A percentile compares a stretch with the other conserved stretches of the same genome.
These are phyloP conservation scores for Cistogaster globosa DNA, from an alignment of 2,888 invertebrate genomes.

Conservation along the genomic window DNA sequence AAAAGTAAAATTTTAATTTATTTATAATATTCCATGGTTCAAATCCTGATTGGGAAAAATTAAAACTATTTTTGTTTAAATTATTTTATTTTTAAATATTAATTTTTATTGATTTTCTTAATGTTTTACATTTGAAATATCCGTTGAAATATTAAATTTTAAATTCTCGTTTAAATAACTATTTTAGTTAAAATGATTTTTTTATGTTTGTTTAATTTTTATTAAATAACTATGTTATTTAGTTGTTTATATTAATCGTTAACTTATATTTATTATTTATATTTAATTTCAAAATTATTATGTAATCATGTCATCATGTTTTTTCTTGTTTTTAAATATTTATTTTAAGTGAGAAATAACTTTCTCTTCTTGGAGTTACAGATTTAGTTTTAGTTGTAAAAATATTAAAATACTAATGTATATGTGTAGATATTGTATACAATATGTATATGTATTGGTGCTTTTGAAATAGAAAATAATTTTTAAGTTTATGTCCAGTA, in stretches of 20 bases:
- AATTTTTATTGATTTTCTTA: slow-evolving; percentile 33
- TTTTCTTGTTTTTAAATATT: background rate
- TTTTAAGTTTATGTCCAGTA: background rate
- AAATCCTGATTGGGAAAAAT: too few relatives aligned
- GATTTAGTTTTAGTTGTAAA: slow-evolving; percentile 1
- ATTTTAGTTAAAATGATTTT: slow-evolving; percentile 12
- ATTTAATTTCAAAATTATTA: too few relatives aligned
- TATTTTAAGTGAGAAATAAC: background rate
- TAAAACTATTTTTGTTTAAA: slow-evolving; percentile 4
- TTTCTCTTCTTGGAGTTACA: background rate
- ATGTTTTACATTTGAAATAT: slow-evolving; percentile 65
- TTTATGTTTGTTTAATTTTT: background rate
- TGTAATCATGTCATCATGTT: background rate
- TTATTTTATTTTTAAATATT: slow-evolving; percentile 11
- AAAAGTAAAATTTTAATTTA: too few relatives aligned
- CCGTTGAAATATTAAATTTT: slow-evolving; percentile 51
- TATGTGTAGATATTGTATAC: background rate
- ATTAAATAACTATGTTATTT: slow-evolving; percentile 56
- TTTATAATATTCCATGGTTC: too few relatives aligned
- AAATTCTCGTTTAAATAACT: slow-evolving; percentile 35
- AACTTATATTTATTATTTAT: too few relatives aligned
- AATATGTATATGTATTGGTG: slow-evolving; percentile 3
- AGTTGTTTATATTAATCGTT: background rate
- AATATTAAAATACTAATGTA: slow-evolving; percentile 1
- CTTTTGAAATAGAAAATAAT: background rate